phyloP scores from a whole-genome alignment of 2,888 invertebrate genomes.

The Shargacucullia verbasci region DNA sequence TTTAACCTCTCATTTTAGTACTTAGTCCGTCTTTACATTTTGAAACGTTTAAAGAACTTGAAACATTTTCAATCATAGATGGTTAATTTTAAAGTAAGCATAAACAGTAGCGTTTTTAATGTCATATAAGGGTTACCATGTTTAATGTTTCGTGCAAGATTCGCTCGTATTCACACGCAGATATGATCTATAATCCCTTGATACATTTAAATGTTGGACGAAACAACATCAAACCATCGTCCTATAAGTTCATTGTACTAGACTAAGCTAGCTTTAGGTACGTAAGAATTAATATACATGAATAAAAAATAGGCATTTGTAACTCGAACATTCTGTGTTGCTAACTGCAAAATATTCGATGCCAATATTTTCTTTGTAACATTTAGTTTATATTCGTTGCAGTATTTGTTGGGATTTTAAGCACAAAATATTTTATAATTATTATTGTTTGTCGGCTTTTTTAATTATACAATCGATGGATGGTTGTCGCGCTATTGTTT shows the following conservation, averaged over 20 bases:
- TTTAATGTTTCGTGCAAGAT: slow-evolving; percentile 55
- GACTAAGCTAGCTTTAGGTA: slow-evolving; percentile 81
- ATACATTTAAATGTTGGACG: slow-evolving; percentile 55
- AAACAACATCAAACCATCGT: slow-evolving; percentile 51
- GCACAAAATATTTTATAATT: slow-evolving; percentile 69
- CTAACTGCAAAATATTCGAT: slow-evolving; percentile 69
- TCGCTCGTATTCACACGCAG: slow-evolving; percentile 44
- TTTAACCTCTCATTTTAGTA: slow-evolving; percentile 49
- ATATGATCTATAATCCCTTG: slow-evolving; percentile 52
- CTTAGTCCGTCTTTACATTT: slow-evolving; percentile 54
- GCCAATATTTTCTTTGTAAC: slow-evolving; percentile 70
- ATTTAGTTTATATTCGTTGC: slow-evolving; percentile 73
- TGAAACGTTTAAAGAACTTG: slow-evolving; percentile 42
- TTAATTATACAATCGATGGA: slow-evolving; percentile 73
- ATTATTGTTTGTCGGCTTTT: slow-evolving; percentile 68
- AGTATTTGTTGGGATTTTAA: slow-evolving; percentile 78
- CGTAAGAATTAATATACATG: slow-evolving; percentile 73
- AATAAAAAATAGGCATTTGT: slow-evolving; percentile 80
- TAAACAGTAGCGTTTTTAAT: slow-evolving; percentile 57
- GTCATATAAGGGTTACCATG: slow-evolving; percentile 54
- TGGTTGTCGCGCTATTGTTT: slow-evolving; percentile 76
- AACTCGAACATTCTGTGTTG: slow-evolving; percentile 78
- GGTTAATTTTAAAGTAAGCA: slow-evolving; percentile 56
- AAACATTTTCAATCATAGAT: slow-evolving; percentile 43
- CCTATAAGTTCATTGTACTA: slow-evolving; percentile 76